phyloP scores from a whole-genome alignment of 2,797 vertebrate genomes.

The Limosa lapponica region DNA sequence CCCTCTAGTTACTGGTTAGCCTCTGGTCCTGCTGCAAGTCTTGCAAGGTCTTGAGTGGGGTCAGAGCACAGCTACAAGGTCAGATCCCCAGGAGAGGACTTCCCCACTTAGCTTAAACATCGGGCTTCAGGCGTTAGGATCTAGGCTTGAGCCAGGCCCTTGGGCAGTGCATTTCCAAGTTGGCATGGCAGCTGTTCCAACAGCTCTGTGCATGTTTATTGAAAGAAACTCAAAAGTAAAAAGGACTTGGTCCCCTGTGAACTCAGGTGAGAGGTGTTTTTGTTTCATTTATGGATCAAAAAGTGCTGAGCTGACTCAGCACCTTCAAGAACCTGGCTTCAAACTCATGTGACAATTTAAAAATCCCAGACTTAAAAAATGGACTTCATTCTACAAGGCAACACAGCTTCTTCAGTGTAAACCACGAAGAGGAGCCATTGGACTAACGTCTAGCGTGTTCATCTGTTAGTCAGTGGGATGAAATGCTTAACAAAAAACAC shows the following conservation, averaged over 20 bases:
- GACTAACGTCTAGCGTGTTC: not conserved
- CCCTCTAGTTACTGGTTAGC: too few species aligned
- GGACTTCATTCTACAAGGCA: not conserved
- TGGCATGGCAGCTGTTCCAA: not conserved
- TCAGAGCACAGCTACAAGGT: not conserved
- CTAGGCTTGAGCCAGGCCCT: not conserved
- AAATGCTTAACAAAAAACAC: not conserved
- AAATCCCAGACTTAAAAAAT: not conserved
- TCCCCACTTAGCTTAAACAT: not conserved
- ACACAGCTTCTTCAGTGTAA: not conserved
- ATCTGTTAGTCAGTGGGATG: not conserved
- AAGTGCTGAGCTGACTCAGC: not conserved
- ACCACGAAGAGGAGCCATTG: fast-evolving
- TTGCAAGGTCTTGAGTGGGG: not conserved
- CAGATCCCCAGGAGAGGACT: not conserved
- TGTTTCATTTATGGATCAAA: not conserved
- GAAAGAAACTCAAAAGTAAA: not conserved
- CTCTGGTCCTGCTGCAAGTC: not conserved
- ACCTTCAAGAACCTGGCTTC: not conserved
- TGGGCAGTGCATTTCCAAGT: not conserved
- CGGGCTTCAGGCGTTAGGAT: not conserved
- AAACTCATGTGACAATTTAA: not conserved
- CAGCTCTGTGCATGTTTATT: not conserved
- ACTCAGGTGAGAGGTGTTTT: not conserved
- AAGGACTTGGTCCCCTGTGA: not conserved